Conservation (phyloP, 1,140 invertebrate species). For the Orussus abietinus region DNA sequence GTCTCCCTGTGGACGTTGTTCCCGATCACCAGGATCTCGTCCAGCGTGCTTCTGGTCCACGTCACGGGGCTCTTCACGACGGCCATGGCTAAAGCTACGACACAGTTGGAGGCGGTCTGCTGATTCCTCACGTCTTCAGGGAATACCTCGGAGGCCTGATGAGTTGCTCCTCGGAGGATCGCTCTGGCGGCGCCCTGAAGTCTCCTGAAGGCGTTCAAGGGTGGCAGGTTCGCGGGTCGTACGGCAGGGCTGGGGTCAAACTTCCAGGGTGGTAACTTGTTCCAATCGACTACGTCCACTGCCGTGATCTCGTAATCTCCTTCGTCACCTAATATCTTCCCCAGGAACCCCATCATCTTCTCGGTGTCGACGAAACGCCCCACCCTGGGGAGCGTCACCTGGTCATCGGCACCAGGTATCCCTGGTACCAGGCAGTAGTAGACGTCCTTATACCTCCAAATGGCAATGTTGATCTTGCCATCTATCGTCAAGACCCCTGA, state of each 20-base stretch:
- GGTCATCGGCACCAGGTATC: not conserved
- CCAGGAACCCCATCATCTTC: constrained; percentile 22
- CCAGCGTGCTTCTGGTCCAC: constrained; percentile 44
- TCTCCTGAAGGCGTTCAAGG: constrained; percentile 38
- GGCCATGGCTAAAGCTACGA: constrained; percentile 38
- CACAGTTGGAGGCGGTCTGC: constrained; percentile 39
- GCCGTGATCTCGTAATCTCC: constrained; percentile 38
- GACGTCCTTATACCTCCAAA: constrained; percentile 30
- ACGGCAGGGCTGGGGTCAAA: constrained; percentile 36
- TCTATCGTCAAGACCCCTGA: constrained; percentile 32
- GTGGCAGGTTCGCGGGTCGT: constrained; percentile 36
- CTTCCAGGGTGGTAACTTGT: constrained; percentile 31
- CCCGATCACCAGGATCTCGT: constrained; percentile 39
- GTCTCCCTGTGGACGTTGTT: constrained; percentile 29
- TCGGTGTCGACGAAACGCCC: constrained; percentile 23
- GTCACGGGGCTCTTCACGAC: constrained; percentile 38
- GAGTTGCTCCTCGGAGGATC: constrained; percentile 33
- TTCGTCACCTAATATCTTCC: constrained; percentile 13
- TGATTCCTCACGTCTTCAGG: constrained; percentile 25
- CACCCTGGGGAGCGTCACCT: constrained; percentile 9
- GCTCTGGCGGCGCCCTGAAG: constrained; percentile 33
- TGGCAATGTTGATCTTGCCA: constrained; percentile 20
- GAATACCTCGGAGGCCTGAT: constrained; percentile 38
- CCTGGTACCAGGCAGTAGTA: constrained; percentile 36
- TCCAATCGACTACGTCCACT: constrained; percentile 33